phyloP scores from a whole-genome alignment of 2,113 vertebrate species.

The Xiphorhynchus elegans region DNA sequence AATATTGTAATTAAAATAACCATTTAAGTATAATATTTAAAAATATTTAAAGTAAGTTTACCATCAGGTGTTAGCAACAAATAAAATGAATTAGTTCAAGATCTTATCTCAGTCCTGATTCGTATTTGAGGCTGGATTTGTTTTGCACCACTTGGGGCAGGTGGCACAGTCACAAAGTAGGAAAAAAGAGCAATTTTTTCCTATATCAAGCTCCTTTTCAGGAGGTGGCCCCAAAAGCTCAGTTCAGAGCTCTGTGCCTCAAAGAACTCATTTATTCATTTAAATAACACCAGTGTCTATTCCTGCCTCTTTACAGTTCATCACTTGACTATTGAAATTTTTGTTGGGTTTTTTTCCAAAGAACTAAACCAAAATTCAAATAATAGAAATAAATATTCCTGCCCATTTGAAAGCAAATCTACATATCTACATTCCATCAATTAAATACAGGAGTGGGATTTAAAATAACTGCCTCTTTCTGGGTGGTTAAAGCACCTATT shows the following conservation, averaged over 20 bases:
- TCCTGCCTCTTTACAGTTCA: background rate
- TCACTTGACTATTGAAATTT: background rate
- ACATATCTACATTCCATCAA: background rate
- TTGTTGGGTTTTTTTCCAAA: accelerated
- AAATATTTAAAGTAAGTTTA: background rate
- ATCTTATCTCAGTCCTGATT: background rate
- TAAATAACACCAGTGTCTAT: background rate
- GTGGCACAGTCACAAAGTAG: background rate
- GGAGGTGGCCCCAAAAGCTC: background rate
- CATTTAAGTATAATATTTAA: background rate
- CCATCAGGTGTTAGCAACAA: background rate
- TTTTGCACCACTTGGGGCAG: background rate
- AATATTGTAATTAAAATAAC: background rate
- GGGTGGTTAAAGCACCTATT: background rate
- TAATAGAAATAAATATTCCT: background rate
- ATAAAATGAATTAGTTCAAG: background rate
- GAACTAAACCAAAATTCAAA: background rate
- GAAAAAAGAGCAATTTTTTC: background rate
- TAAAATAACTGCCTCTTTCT: background rate
- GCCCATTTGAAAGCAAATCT: background rate
- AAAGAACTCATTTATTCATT: background rate
- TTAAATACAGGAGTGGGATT: background rate
- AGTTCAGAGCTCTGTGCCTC: background rate
- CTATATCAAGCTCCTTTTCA: background rate
- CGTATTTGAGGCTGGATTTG: background rate